Percentiles rank a stretch among this genome's conserved stretches.
Conservation (phyloP, 1,140 invertebrate species). For the Mamestra configurata region DNA sequence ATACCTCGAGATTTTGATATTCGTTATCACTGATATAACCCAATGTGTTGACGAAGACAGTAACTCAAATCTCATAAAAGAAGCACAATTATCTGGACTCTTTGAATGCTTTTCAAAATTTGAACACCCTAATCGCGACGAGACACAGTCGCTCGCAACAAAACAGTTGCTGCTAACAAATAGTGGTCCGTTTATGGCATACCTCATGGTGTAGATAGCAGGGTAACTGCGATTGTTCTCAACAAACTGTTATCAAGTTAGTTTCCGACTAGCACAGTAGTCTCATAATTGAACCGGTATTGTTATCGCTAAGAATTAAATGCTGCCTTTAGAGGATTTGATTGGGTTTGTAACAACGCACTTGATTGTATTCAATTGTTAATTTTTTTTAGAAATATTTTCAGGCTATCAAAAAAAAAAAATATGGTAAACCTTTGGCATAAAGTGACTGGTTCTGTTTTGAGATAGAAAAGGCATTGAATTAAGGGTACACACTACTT, state of each 20-base stretch:
- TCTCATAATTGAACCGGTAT: slow-evolving; percentile 36
- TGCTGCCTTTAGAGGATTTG: slow-evolving; percentile 1
- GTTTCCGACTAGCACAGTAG: slow-evolving; percentile 37
- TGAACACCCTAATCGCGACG: neutral
- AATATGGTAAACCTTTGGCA: too few species aligned
- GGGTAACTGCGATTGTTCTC: slow-evolving; percentile 26
- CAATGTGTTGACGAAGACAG: too few species aligned
- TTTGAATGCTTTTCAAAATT: neutral
- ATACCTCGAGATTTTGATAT: too few species aligned
- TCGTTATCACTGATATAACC: too few species aligned
- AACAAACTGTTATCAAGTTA: slow-evolving; percentile 43
- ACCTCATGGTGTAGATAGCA: slow-evolving; percentile 30
- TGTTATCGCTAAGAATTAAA: slow-evolving; percentile 26
- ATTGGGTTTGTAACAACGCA: neutral
- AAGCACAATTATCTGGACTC: too few species aligned
- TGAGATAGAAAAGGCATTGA: too few species aligned
- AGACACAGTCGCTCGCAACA: neutral
- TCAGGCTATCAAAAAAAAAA: too few species aligned
- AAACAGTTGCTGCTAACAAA: slow-evolving; percentile 2
- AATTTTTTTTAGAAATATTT: too few species aligned
- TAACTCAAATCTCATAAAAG: too few species aligned
- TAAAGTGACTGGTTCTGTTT: too few species aligned
- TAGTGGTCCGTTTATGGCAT: neutral
- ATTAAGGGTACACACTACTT: neutral
- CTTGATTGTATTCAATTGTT: too few species aligned